Base-by-base conservation (phyloP, 2,113 vertebrate species). In the Oplegnathus fasciatus region DNA sequence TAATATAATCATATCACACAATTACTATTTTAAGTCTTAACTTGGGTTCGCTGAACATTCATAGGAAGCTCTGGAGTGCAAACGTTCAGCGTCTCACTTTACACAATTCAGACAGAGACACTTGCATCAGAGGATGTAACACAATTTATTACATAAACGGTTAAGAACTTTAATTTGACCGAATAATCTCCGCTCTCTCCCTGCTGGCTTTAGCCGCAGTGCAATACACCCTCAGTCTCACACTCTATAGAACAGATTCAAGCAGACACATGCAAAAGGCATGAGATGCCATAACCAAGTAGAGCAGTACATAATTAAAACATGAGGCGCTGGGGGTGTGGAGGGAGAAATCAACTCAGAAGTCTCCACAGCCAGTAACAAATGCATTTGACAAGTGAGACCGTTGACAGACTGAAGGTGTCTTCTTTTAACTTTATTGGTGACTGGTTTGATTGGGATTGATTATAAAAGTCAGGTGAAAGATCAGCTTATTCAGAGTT, bases 181-280 rank as follows among this genome's bases (percentile, higher is more conserved):
- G 44, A 70, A 55, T 66, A 57, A 75, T 73, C 42, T 37, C 50
- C 18, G 32, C 42, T 77, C 15, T 52, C 55, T 74, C 40, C 80
- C 72, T 28, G 62, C 73, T 69, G 77, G 72, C 34, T 83, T 34
- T 26, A 57, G 26, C 57, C 34, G 28, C 52, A 77, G 73, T 20
- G 24, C 15, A 20, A 54, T 28, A 32, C 50, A 44, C 42, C 52
- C 52, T 30, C 44, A 17, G 46, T 58, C n/a, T n/a, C n/a, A 57
- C 58, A 40, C 9, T 83, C 34, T 28, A 69, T 24, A 44, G 42
- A 66, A 14, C 44, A 40, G 30, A 75, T 61, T 83, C 2, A 60
- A 37, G 28, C 44, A 58, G 40, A 66, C 57, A 34, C 46, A 62
- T 30, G 66, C 9, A 70, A 64, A 64, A 68, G 46, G 37, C 24